Evolutionary conservation across 53 echinoderm and acorn worm species (phyloP).

Genomic region (Holothuria leucospilota): DNA sequence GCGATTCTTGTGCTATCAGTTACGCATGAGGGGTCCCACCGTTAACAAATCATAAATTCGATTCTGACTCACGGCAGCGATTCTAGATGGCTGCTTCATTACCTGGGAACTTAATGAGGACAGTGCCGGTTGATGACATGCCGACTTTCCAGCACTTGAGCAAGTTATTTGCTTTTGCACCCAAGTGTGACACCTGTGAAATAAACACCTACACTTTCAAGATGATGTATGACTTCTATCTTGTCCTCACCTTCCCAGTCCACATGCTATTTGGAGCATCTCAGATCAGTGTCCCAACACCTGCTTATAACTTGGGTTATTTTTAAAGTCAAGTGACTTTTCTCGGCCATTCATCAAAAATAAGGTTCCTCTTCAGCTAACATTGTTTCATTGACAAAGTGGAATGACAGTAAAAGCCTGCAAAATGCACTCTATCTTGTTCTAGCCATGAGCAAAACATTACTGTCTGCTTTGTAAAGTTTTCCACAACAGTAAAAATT

Average conservation of each 20-base stretch:
- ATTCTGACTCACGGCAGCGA: conserved; percentile 27
- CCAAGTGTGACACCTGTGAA: conserved; percentile 47
- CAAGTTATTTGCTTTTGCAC: conserved; percentile 53
- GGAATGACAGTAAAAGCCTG: no score
- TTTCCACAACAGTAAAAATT: no score
- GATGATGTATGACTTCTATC: conserved; percentile 31
- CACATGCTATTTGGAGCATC: conserved; percentile 28
- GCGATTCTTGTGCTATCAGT: conserved; percentile 38
- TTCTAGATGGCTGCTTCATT: conserved; percentile 31
- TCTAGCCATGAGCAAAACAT: no score
- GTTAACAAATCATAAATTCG: conserved; percentile 30
- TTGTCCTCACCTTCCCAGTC: background rate
- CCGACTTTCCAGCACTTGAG: conserved; percentile 51
- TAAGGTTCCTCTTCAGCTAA: no score
- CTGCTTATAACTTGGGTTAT: conserved; percentile 24
- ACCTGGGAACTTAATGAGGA: conserved; percentile 42
- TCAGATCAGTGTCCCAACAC: conserved; percentile 20
- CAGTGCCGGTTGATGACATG: conserved; percentile 28
- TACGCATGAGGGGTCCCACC: conserved; percentile 14
- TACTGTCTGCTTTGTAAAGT: no score
- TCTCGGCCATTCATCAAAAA: conserved; percentile 32
- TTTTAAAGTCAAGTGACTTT: conserved; percentile 24
- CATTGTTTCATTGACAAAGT: no score
- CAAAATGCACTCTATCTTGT: no score
- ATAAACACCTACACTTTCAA: conserved; percentile 25